Conservation (phyloP, 1,140 invertebrate genomes). For the Papilio xuthus region DNA sequence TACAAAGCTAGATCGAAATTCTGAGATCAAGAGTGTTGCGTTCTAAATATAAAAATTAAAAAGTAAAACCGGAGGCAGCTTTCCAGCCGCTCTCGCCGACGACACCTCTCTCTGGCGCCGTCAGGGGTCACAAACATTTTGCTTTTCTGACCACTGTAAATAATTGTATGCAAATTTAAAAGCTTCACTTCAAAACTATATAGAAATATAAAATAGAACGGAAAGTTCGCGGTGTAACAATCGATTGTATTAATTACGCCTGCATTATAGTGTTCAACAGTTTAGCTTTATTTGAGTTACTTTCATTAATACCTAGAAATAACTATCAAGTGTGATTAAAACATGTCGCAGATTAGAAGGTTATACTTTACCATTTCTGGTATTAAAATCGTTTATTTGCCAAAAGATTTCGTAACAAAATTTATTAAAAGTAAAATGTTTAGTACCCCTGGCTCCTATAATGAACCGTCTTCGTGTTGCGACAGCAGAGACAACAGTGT, state of each 20-base stretch:
- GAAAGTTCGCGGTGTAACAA: neutral
- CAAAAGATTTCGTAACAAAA: too few relatives aligned
- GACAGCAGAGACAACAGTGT: conserved; percentile 48
- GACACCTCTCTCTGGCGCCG: conserved; percentile 63
- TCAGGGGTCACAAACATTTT: conserved; percentile 52
- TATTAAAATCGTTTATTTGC: too few relatives aligned
- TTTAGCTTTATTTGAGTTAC: too few relatives aligned
- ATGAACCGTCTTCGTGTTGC: conserved; percentile 38
- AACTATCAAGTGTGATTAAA: too few relatives aligned
- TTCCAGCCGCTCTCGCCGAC: conserved; percentile 67
- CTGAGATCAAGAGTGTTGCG: conserved; percentile 43
- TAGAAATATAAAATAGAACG: neutral
- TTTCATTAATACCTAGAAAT: too few relatives aligned
- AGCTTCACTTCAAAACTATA: too few relatives aligned
- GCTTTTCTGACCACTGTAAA: neutral
- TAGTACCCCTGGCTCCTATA: conserved; percentile 35
- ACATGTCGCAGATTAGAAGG: too few relatives aligned
- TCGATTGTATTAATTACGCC: too few relatives aligned
- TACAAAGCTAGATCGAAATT: conserved; percentile 30
- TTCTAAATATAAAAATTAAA: conserved; percentile 71
- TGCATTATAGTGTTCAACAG: too few relatives aligned
- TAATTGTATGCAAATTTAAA: neutral
- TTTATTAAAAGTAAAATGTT: too few relatives aligned
- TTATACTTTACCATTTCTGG: too few relatives aligned
- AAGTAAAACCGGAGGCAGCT: conserved; percentile 68